Base-by-base conservation (phyloP, 2,113 vertebrate genomes). In the Crotalus viridis region DNA sequence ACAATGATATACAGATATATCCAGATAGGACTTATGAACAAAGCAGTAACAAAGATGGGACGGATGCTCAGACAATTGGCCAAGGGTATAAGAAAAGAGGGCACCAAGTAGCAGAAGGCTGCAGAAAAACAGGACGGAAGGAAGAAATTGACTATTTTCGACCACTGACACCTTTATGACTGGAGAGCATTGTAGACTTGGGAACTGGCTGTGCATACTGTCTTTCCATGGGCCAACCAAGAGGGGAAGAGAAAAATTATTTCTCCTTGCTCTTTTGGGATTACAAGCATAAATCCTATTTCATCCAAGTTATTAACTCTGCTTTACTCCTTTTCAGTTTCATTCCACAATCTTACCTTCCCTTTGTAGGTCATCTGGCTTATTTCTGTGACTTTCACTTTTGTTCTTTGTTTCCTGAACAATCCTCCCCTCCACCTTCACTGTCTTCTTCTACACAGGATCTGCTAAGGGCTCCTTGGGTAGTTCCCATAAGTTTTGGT, bases 1-100 rank as follows among this genome's bases (percentile, higher is more conserved):
- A 96, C 96, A 98, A 51, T 43, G 97, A 98, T 91, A 51, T 55
- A 97, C 94, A 96, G n/a, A 92, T 33, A 59, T 95, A 95, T 94
- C 95, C 95, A 97, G 59, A 93, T 95, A 95, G 7, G 95, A 96
- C 95, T 95, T 0, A 97, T 96, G 89, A 86, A 94, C 88, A 0
- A 86, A 94, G 48, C 87, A 52, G 51, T 17, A 85, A 95, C 89
- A 94, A 92, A 96, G 95, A 94, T 0, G 22, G 43, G 92, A 95
- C 89, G 2, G 93, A 2, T 22, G 61, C 94, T 88, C 61, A 87
- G 61, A 96, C 91, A 95, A 96, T 93, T 95, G 91, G 81, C 87
- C 93, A 94, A 56, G 93, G 1, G 88, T 51, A 93, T 8, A 17
- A 61, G 46, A 57, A 90, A 94, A 92, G 89, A 0, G 9, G 93